Conservation (phyloP, 2,888 invertebrate species). For the Drepanosiphum platanoidis region DNA sequence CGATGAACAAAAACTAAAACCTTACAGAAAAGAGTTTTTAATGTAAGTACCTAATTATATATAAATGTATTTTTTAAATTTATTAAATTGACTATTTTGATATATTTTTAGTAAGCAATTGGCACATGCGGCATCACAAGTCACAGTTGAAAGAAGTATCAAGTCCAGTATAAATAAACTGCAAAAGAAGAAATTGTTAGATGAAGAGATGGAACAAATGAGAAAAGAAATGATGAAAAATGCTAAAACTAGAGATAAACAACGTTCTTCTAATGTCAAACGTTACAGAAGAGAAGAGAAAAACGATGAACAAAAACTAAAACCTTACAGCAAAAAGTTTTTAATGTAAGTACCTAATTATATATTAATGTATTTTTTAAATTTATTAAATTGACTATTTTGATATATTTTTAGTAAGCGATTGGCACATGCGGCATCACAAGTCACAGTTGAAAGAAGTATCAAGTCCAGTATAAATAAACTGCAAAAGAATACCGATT, state of each 20-base stretch:
- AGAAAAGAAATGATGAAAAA: slow-evolving; percentile 65
- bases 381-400: slow-evolving; percentile 13
- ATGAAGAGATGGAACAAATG: slow-evolving; percentile 64
- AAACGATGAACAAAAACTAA: slow-evolving; percentile 63
- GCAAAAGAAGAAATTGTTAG: slow-evolving; percentile 69
- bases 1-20: slow-evolving; percentile 63
- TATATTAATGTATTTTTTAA: neutral
- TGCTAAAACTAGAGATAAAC: slow-evolving; percentile 65
- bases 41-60: slow-evolving; percentile 63
- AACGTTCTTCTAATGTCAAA: slow-evolving; percentile 63
- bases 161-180: slow-evolving; percentile 90
- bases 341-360: slow-evolving; percentile 63
- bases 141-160: slow-evolving; percentile 83
- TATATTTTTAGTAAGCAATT: slow-evolving; percentile 72
- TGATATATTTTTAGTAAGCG: slow-evolving; percentile 71
- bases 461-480: slow-evolving; percentile 90
- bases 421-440: slow-evolving; percentile 74
- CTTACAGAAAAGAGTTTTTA: slow-evolving; percentile 64
- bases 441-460: slow-evolving; percentile 81
- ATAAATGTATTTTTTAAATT: slow-evolving; percentile 12
- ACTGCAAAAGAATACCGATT: slow-evolving; percentile 72
- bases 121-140: slow-evolving; percentile 73
- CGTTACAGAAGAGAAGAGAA: slow-evolving; percentile 63
- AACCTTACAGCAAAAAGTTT: slow-evolving; percentile 64
- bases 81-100: slow-evolving; percentile 16